phyloP scores from a whole-genome alignment of 1,140 invertebrate species.

The Brachionus paranguensis region DNA sequence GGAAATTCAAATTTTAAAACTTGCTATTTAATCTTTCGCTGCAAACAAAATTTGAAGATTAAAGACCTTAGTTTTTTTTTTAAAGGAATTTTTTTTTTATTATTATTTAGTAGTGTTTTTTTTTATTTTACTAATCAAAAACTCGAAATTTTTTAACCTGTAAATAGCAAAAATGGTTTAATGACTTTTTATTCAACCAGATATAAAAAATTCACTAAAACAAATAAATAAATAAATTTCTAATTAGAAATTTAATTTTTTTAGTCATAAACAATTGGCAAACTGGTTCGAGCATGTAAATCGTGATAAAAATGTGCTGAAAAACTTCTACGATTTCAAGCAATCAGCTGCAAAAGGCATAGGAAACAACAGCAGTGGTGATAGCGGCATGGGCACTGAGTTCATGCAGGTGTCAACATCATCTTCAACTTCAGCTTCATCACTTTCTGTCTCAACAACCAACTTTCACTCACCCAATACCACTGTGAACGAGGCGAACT shows the following conservation, averaged over 20 bases:
- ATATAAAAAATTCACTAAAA: too few relatives aligned
- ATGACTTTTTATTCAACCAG: too few relatives aligned
- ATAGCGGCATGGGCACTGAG: conserved; percentile 36
- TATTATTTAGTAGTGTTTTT: too few relatives aligned
- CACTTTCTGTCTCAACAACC: neutral
- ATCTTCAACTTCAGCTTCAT: neutral
- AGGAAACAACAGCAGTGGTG: conserved; percentile 19
- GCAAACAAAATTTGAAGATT: too few relatives aligned
- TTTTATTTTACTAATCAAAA: too few relatives aligned
- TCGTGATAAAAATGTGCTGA: neutral
- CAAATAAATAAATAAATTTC: neutral
- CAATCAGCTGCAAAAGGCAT: neutral
- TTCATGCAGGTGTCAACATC: conserved; percentile 8
- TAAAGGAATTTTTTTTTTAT: too few relatives aligned
- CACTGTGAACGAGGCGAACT: neutral
- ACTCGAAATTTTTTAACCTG: too few relatives aligned
- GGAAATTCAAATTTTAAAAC: too few relatives aligned
- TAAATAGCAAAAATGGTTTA: too few relatives aligned
- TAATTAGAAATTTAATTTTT: neutral
- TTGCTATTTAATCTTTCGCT: too few relatives aligned
- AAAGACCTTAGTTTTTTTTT: too few relatives aligned
- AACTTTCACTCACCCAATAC: neutral
- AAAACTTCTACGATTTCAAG: conserved; percentile 14
- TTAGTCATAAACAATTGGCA: conserved; percentile 26
- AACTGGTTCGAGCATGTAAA: conserved; percentile 36